Percentiles rank a stretch among this genome's conserved stretches.
phyloP scores from a whole-genome alignment of 2,113 vertebrate genomes.

The Sialia sialis region DNA sequence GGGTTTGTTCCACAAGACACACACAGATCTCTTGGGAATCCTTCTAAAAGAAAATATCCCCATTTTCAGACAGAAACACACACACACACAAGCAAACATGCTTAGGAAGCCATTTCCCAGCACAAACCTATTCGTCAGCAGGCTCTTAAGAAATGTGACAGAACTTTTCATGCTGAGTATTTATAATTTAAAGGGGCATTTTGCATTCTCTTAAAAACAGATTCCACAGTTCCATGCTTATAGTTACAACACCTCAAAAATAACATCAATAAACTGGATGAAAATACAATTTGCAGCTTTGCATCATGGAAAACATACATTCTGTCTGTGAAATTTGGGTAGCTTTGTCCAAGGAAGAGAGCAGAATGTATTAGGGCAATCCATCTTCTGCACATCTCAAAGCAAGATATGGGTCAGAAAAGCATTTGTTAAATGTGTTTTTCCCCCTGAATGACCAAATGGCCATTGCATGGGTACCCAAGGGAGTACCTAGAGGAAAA shows the following conservation, averaged over 20 bases:
- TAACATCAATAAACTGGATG: neutral
- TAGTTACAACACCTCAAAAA: conserved; percentile 38
- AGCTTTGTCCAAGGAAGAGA: conserved; percentile 55
- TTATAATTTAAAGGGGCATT: conserved; percentile 70
- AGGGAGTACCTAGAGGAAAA: conserved; percentile 24
- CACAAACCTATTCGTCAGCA: conserved; percentile 51
- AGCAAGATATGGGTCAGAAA: conserved; percentile 64
- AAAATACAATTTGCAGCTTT: conserved; percentile 57
- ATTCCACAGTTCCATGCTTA: neutral
- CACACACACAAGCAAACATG: conserved; percentile 39
- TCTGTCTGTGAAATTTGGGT: conserved; percentile 48
- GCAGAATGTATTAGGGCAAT: conserved; percentile 38
- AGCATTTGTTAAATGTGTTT: conserved; percentile 66
- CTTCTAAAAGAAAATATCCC: conserved; percentile 18
- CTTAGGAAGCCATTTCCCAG: conserved; percentile 70
- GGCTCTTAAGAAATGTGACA: conserved; percentile 61
- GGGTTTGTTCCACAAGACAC: neutral
- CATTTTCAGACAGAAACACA: conserved; percentile 47
- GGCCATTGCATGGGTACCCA: conserved; percentile 34
- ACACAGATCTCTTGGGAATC: neutral
- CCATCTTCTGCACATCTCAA: conserved; percentile 16
- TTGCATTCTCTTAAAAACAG: conserved; percentile 51
- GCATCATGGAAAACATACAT: conserved; percentile 47
- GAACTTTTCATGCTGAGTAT: conserved; percentile 63
- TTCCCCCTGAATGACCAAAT: conserved; percentile 63